Conservation (phyloP, 1,140 invertebrate genomes). For the Drosophila takahashii region DNA sequence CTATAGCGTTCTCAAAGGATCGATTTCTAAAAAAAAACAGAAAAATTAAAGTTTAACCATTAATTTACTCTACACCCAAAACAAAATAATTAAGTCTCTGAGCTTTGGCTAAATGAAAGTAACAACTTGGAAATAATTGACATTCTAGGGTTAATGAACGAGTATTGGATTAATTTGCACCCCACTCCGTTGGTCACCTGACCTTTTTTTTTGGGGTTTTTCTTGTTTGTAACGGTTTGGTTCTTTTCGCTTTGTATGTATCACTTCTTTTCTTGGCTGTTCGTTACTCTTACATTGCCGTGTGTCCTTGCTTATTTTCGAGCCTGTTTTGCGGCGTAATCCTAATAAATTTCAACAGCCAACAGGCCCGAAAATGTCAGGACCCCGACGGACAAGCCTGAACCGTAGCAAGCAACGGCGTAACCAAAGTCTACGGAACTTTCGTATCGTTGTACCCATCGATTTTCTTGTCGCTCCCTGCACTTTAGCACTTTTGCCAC, state of each 20-base stretch:
- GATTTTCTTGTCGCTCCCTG: slow-evolving; percentile 48
- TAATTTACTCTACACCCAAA: too few species aligned
- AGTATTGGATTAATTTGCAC: slow-evolving; percentile 47
- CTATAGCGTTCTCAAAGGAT: too few species aligned
- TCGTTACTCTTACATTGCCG: slow-evolving; percentile 6
- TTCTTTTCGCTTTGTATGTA: slow-evolving; percentile 6
- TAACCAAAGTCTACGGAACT: slow-evolving; percentile 42
- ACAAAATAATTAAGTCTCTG: too few species aligned
- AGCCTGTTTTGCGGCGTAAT: slow-evolving; percentile 41
- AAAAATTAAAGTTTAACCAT: too few species aligned
- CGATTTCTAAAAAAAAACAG: too few species aligned
- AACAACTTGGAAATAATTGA: not conserved
- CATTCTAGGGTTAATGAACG: slow-evolving; percentile 21
- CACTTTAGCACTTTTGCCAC: slow-evolving; percentile 38
- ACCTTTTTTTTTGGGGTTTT: slow-evolving; percentile 2
- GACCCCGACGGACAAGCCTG: slow-evolving; percentile 20
- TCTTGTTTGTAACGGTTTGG: slow-evolving; percentile 1
- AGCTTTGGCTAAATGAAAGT: not conserved
- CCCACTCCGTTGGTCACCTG: not conserved
- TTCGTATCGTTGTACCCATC: slow-evolving; percentile 55
- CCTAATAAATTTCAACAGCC: slow-evolving; percentile 70
- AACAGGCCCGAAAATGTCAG: slow-evolving; percentile 55
- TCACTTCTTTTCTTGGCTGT: slow-evolving; percentile 20
- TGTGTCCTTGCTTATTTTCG: slow-evolving; percentile 48
- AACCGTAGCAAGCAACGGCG: not conserved